Base-by-base conservation (phyloP, 2,888 invertebrate genomes). In the Acholoe squamosa region DNA sequence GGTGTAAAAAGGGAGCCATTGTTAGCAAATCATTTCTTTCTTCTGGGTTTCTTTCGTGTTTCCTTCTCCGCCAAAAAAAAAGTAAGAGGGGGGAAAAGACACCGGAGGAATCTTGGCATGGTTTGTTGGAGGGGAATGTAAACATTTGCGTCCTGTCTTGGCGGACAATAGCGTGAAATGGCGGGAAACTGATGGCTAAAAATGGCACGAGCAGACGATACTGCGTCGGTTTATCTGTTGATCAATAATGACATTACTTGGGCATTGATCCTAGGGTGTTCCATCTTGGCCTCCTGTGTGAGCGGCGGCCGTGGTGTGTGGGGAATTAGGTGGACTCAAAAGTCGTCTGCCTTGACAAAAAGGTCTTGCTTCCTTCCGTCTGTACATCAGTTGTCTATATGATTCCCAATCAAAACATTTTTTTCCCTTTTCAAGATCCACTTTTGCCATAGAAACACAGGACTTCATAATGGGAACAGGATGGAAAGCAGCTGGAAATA, bases 241-340 rank as follows among this genome's bases (percentile, higher is more conserved):
- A 71, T 71, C 71, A 71, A 71, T 71, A 71, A 25, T 25, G 71
- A 0, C 71, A 71, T 71, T 71, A 71, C 71, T 71, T 25, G 28
- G 31, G 71, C 71, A 71, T 71, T 71, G 71, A 71, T 71, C 71
- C 14, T 3, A 61, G n/a, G 61, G n/a, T n/a, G n/a, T 61, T n/a
- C 61, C 19, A 61, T 19, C 61, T 61, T 14, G 61, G 61, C 61
- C n/a, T n/a, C n/a, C n/a, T n/a, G n/a, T n/a, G n/a, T n/a, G n/a
- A n/a, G n/a, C n/a, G n/a, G n/a, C n/a, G n/a, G n/a, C n/a, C n/a
- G n/a, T n/a, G n/a, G n/a, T n/a, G n/a, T n/a, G n/a, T n/a, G n/a
- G 61, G 61, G 61, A n/a, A 61, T 61, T 61, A 61, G 61, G 61
- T 61, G 22, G 61, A 61, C 61, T 61, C n/a, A 61, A 61, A 61